Percentiles rank a stretch among this genome's conserved stretches.
phyloP scores from a whole-genome alignment of 2,113 vertebrate genomes.

The Spermophilus dauricus region DNA sequence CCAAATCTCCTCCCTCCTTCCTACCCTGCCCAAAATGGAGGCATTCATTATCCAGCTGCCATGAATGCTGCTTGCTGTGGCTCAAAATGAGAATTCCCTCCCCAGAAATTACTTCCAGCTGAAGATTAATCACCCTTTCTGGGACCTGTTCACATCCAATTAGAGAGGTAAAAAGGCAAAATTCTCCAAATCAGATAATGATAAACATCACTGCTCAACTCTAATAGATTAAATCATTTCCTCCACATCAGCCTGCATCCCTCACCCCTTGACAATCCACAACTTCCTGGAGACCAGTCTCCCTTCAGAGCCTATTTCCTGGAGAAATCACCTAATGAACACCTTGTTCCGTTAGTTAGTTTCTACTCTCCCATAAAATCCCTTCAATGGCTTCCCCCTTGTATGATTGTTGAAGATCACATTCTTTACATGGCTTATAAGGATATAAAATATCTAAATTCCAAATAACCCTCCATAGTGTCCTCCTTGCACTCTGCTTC shows the following conservation, averaged over 20 bases:
- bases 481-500: background rate
- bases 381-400: background rate
- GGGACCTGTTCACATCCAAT: background rate
- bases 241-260: fast-evolving
- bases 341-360: background rate
- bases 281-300: background rate
- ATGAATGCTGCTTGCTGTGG: background rate
- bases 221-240: background rate
- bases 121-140: background rate
- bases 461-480: background rate
- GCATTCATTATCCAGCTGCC: too few species aligned
- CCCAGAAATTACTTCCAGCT: background rate
- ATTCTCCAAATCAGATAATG: background rate
- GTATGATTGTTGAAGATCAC: background rate
- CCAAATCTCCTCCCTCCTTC: background rate
- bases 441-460: background rate
- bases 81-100: background rate
- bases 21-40: too few species aligned
- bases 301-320: background rate
- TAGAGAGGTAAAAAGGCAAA: background rate
- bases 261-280: background rate
- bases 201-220: background rate
- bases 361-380: background rate
- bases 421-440: background rate
- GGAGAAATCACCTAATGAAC: background rate